A percentile compares a stretch with the other conserved stretches of the same genome.
These are phyloP conservation scores for Falcunculus frontatus DNA, from an alignment of 2,113 vertebrate species.

Conservation along the genomic window DNA sequence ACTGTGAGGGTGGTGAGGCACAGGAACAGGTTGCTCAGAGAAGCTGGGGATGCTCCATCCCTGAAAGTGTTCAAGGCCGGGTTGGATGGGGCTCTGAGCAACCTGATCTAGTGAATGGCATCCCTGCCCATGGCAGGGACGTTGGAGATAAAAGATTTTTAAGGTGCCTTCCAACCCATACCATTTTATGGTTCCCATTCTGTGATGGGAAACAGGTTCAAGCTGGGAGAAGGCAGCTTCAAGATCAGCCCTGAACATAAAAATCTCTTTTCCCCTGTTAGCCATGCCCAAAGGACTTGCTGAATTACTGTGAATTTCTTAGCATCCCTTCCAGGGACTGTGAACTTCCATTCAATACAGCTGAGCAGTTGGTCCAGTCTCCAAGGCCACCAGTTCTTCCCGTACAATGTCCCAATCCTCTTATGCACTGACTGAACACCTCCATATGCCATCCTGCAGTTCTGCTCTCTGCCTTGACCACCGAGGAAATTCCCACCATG, in stretches of 20 bases:
- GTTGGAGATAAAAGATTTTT: not conserved
- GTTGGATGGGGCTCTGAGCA: not conserved
- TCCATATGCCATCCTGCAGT: not conserved
- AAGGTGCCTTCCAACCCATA: not conserved
- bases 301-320: not conserved
- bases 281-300: not conserved
- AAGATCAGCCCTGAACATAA: not conserved
- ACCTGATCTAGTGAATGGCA: not conserved
- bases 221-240: not conserved
- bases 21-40: not conserved
- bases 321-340: not conserved
- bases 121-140: not conserved
- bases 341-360: not conserved
- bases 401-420: not conserved
- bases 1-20: not conserved
- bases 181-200: not conserved
- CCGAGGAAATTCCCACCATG: not conserved
- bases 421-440: not conserved
- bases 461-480: not conserved
- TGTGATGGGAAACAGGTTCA: not conserved
- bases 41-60: not conserved
- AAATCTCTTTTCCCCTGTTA: not conserved
- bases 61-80: not conserved
- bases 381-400: not conserved
- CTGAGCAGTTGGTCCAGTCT: not conserved